phyloP scores from a whole-genome alignment of 2,797 vertebrate species.

The Enteromius argenteus region DNA sequence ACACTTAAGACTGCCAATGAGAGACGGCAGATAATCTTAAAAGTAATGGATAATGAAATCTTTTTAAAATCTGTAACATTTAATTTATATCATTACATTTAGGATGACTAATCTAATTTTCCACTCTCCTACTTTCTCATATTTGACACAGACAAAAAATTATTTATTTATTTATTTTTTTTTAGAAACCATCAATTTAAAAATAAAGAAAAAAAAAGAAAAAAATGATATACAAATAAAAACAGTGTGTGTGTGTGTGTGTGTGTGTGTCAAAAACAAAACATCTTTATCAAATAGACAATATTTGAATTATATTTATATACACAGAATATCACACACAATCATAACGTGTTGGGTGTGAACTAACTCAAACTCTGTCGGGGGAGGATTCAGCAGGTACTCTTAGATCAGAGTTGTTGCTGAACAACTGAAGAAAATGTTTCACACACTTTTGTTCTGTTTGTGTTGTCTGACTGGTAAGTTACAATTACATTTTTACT shows the following conservation, averaged over 20 bases:
- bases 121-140: background rate
- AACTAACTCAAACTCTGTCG: background rate
- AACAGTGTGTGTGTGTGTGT: too few relatives aligned
- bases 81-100: background rate
- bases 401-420: background rate
- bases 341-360: background rate
- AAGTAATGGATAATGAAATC: background rate
- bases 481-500: background rate
- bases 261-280: too few relatives aligned
- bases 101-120: background rate
- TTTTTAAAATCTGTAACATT: background rate
- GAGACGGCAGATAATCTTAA: background rate
- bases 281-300: too few relatives aligned
- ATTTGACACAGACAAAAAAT: background rate
- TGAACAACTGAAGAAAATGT: background rate
- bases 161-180: too few relatives aligned
- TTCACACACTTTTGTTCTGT: background rate
- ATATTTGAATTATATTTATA: too few relatives aligned
- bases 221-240: too few relatives aligned
- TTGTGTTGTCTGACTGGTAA: background rate
- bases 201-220: too few relatives aligned
- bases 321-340: too few relatives aligned
- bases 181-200: too few relatives aligned
- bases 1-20: background rate
- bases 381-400: background rate